Base-by-base conservation (phyloP, 1,140 invertebrate genomes). In the Neodiprion pinetum region DNA sequence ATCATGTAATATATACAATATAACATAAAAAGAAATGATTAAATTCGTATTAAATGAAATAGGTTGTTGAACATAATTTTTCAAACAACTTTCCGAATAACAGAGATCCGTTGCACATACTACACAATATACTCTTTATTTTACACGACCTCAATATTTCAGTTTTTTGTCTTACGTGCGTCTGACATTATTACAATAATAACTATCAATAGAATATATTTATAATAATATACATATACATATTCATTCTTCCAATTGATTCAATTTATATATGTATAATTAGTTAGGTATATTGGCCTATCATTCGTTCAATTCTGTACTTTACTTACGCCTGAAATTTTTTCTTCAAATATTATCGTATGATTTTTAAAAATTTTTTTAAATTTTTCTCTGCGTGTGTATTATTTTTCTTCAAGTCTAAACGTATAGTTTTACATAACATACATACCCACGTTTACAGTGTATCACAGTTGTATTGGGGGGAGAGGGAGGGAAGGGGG, bases 391-490 rank as follows among this genome's bases (percentile, higher is more conserved):
- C 75, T 75, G 28, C 5, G 28, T 40, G 28, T 40, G 28, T 40
- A 40, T 74, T 40, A 40, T 74, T 82, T 80, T 79, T 77, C 72
- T 76, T 76, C 73, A 76, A 81, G 75, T 81, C 80, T 84, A 85
- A 85, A 83, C 79, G 80, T 85, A 80, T 86, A 86, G 80, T 85
- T 40, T 40, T 83, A 86, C 82, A 84, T 85, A 83, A 79, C 75
- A 75, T 82, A 83, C 79, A 79, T 86, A 83, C 82, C 79, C 81
- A 83, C 80, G 77, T 82, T 82, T 76, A 84, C 82, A 86, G 80
- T 87, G 85, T 88, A 88, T 88, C 87, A 88, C 87, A 88, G 87
- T 86, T 87, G 81, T 86, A 80, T 86, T 87, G 78, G 82, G 82
- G 83, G 70, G 12, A 17, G 49, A 81, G 79, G 84, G 79, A 82